Evolutionary conservation across 2,888 invertebrate species (phyloP).

Genomic region (Epinotia nisella): DNA sequence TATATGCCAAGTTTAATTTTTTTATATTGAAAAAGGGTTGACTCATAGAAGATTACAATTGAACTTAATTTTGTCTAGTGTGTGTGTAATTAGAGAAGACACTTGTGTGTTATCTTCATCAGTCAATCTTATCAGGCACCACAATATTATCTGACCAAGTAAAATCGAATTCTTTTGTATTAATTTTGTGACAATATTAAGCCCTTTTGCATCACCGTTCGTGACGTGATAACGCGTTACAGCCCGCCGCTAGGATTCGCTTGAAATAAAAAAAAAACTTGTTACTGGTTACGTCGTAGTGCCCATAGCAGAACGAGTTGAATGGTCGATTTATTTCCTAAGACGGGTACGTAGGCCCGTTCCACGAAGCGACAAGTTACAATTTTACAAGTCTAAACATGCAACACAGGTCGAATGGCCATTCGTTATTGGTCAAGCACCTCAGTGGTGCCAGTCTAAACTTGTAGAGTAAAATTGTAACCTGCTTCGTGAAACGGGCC

Average conservation of each 20-base stretch:
- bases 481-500: neutral
- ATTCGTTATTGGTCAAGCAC: no score
- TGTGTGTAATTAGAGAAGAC: neutral
- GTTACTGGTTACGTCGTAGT: neutral
- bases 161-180: neutral
- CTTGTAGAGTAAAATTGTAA: no score
- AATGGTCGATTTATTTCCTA: neutral
- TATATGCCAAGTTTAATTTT: neutral
- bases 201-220: neutral
- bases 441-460: no score
- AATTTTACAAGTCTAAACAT: no score
- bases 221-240: no score
- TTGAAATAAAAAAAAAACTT: neutral
- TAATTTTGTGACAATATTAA: neutral
- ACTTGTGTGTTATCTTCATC: neutral
- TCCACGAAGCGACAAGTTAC: no score
- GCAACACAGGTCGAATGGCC: no score
- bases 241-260: neutral
- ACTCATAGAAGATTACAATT: neutral
- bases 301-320: neutral
- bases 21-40: neutral
- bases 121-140: neutral
- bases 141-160: constrained; percentile 15
- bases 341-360: no score
- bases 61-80: neutral